These are phyloP conservation scores for Epirrhoe tristata DNA, from an alignment of 2,888 invertebrate species.

Conservation along the genomic window DNA sequence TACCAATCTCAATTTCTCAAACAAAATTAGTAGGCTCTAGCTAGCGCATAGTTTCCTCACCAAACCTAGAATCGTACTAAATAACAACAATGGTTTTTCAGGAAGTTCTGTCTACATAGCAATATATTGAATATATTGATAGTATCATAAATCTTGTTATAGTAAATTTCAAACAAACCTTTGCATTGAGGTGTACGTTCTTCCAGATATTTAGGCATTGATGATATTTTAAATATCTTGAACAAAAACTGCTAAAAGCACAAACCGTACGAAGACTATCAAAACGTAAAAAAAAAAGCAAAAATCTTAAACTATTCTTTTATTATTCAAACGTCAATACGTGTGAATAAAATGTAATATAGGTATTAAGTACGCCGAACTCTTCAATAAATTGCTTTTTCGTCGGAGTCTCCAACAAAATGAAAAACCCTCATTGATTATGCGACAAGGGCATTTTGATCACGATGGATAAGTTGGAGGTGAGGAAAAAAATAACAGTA, in stretches of 20 bases:
- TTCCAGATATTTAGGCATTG: no score
- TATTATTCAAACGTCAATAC: not conserved
- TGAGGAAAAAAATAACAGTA: not conserved
- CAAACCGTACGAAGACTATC: no score
- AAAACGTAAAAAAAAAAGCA: no score
- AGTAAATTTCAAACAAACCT: no score
- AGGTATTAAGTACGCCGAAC: constrained; percentile 24
- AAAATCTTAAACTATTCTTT: no score
- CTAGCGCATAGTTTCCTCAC: not conserved
- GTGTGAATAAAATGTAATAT: constrained; percentile 24
- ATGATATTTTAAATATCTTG: no score
- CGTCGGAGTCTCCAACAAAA: constrained; percentile 35
- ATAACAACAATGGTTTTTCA: not conserved
- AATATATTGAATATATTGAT: no score
- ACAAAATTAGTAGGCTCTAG: constrained; percentile 22
- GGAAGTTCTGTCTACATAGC: no score
- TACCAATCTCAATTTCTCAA: constrained; percentile 23
- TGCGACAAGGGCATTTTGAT: constrained; percentile 41
- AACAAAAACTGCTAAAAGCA: no score
- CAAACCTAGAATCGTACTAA: not conserved
- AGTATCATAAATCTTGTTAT: no score
- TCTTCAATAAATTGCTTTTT: constrained; percentile 40
- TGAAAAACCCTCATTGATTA: constrained; percentile 44
- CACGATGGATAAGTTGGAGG: constrained; percentile 21
- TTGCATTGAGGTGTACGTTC: no score